Conservation (phyloP, 2,888 invertebrate species). For the Dione vanillae region DNA sequence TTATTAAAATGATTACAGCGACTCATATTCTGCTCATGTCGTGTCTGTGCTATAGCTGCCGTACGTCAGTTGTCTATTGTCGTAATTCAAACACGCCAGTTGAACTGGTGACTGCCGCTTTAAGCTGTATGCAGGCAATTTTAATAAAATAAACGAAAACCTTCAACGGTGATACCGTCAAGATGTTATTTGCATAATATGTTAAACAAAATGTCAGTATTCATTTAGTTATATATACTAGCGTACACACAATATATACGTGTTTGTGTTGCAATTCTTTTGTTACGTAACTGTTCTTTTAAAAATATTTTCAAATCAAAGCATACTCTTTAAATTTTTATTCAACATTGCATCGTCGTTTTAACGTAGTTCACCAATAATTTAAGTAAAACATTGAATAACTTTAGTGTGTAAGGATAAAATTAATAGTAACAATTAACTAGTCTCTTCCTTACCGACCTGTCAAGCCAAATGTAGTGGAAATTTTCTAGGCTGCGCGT, state of each 20-base stretch:
- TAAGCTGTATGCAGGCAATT: constrained; percentile 24
- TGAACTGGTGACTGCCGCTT: constrained; percentile 29
- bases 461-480: constrained; percentile 66
- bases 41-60: constrained; percentile 43
- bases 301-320: background rate
- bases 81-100: constrained; percentile 41
- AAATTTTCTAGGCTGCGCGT: constrained; percentile 63
- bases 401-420: constrained; percentile 30
- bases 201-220: constrained; percentile 21
- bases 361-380: background rate
- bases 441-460: constrained; percentile 47
- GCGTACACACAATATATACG: background rate
- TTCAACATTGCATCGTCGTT: background rate
- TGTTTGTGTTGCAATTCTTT: constrained; percentile 1
- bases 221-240: background rate
- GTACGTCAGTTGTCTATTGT: constrained; percentile 44
- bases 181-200: constrained; percentile 25
- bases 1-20: constrained; percentile 73
- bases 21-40: constrained; percentile 63
- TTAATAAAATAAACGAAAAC: constrained; percentile 25
- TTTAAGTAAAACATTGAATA: background rate
- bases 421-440: constrained; percentile 40
- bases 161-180: constrained; percentile 7
- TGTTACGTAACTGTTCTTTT: background rate
- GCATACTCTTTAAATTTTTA: no score